These are phyloP conservation scores for Apostichopus californicus DNA, from an alignment of 35 echinoderm and acorn worm genomes.

Conservation along the genomic window DNA sequence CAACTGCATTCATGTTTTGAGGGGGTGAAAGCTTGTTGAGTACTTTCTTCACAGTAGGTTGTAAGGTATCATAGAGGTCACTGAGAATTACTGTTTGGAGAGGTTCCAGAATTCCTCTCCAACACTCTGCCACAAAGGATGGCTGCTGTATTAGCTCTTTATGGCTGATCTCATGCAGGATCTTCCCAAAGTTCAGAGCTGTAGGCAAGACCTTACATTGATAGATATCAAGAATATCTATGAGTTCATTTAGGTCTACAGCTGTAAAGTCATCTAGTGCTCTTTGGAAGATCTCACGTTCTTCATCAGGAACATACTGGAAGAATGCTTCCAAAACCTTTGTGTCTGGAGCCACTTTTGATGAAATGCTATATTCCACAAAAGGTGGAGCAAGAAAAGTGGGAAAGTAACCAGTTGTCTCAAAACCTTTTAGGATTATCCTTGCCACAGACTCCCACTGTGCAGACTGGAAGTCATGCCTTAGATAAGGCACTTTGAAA, in stretches of 20 bases:
- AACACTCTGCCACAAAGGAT: constrained; percentile 33
- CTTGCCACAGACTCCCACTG: constrained; percentile 41
- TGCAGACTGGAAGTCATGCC: constrained; percentile 14
- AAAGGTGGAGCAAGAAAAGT: constrained; percentile 7
- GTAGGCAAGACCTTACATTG: constrained; percentile 32
- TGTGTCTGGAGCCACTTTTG: not conserved
- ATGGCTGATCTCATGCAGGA: not conserved
- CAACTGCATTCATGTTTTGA: not conserved
- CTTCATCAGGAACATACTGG: constrained; percentile 20
- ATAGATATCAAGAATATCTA: constrained; percentile 1
- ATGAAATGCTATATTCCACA: not conserved
- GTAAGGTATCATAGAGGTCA: constrained; percentile 10
- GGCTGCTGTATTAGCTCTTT: constrained; percentile 22
- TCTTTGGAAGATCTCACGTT: not conserved
- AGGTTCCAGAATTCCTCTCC: not conserved
- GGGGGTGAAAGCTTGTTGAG: not conserved
- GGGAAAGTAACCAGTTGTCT: constrained; percentile 13
- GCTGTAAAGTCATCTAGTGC: not conserved
- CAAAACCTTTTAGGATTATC: not conserved
- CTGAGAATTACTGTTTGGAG: not conserved
- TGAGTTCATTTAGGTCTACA: constrained; percentile 28
- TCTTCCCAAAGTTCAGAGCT: not conserved
- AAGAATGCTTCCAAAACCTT: not conserved
- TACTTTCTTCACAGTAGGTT: constrained; percentile 40
- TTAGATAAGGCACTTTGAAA: constrained; percentile 29